phyloP scores from a whole-genome alignment of 2,888 invertebrate species.

The Leptopilina myrica region DNA sequence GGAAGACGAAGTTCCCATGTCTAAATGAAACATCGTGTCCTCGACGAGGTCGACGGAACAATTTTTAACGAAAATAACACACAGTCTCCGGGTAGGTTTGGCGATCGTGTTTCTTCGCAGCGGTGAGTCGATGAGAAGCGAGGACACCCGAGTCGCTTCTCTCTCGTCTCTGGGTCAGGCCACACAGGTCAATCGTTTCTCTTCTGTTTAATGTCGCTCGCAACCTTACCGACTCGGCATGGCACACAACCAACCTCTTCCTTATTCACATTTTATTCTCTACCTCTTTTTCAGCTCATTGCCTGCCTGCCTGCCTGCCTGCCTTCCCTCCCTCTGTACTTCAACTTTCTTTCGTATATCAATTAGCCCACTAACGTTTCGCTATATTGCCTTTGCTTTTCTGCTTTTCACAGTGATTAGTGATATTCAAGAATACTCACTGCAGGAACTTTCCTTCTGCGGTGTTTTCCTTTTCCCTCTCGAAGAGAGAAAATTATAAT shows the following conservation, averaged over 20 bases:
- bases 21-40: conserved; percentile 19
- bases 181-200: conserved; percentile 58
- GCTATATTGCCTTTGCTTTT: background rate
- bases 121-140: conserved; percentile 50
- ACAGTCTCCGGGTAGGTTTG: conserved; percentile 18
- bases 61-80: conserved; percentile 35
- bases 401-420: conserved; percentile 19
- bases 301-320: background rate
- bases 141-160: conserved; percentile 52
- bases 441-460: conserved; percentile 3
- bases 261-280: conserved; percentile 40
- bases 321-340: conserved; percentile 40
- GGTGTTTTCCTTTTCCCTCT: conserved; percentile 16
- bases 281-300: conserved; percentile 42
- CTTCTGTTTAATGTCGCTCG: conserved; percentile 56
- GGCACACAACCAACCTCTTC: conserved; percentile 46
- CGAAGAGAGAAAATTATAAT: conserved; percentile 14
- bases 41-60: conserved; percentile 11
- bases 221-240: conserved; percentile 55
- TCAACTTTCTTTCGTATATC: conserved; percentile 47
- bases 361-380: conserved; percentile 55
- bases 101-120: conserved; percentile 25
- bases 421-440: conserved; percentile 26
- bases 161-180: conserved; percentile 61
- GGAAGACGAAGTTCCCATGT: conserved; percentile 4